Evolutionary conservation across 2,113 vertebrate species (phyloP).

Genomic region (Illadopsis cleaveri): DNA sequence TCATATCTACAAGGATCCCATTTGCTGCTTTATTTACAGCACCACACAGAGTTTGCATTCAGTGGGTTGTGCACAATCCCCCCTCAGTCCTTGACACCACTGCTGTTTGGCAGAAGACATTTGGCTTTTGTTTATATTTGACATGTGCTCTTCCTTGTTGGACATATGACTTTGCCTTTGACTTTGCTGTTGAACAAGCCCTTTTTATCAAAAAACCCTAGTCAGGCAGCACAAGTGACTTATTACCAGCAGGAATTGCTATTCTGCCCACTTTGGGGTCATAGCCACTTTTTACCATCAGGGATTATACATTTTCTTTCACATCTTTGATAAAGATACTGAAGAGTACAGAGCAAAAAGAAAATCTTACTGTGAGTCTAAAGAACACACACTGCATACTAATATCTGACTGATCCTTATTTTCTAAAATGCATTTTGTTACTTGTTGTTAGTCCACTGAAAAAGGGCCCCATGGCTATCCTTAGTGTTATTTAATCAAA

Average conservation of each 20-base stretch:
- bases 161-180: conserved; percentile 40
- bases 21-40: background rate
- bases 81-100: background rate
- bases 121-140: conserved; percentile 13
- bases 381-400: background rate
- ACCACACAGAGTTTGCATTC: background rate
- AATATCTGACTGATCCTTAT: background rate
- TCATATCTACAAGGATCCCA: background rate
- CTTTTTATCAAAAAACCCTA: background rate
- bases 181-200: background rate
- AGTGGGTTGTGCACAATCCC: background rate
- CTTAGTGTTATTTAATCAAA: background rate
- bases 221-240: background rate
- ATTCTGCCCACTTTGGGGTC: background rate
- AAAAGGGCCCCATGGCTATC: background rate
- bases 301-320: background rate
- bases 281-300: background rate
- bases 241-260: background rate
- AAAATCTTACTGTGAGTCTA: background rate
- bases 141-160: background rate
- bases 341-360: background rate
- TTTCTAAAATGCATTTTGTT: background rate
- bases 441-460: background rate
- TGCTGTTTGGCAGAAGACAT: background rate
- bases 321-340: background rate